Evolutionary conservation across 2,797 vertebrate genomes (phyloP).

Genomic region (Spinibarbus caldwelli): DNA sequence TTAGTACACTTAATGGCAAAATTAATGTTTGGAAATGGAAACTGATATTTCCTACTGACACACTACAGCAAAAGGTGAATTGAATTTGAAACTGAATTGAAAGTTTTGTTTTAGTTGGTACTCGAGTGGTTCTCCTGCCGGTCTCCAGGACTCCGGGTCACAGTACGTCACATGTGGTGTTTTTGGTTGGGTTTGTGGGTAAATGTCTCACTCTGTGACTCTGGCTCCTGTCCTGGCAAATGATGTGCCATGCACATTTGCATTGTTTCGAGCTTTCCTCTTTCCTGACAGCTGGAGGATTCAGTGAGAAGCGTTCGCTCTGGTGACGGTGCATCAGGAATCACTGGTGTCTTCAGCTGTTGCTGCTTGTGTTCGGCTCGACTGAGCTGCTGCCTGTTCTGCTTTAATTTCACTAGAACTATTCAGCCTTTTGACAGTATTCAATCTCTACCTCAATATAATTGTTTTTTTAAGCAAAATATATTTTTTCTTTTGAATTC

Average conservation of each 20-base stretch:
- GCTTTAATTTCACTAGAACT: background rate
- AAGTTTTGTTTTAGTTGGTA: background rate
- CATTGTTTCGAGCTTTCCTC: background rate
- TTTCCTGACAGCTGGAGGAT: conserved; percentile 32
- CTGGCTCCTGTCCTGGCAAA: background rate
- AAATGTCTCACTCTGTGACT: background rate
- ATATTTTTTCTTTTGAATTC: background rate
- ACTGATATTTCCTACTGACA: background rate
- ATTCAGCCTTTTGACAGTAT: background rate
- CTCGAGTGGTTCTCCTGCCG: background rate
- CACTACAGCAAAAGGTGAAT: too few species aligned
- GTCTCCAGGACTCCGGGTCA: too few species aligned
- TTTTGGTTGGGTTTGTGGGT: background rate
- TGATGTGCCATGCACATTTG: conserved; percentile 10
- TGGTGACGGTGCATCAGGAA: conserved; percentile 30
- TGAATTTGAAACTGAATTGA: background rate
- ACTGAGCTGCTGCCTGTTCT: background rate
- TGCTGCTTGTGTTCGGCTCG: conserved; percentile 13
- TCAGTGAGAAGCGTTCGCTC: background rate
- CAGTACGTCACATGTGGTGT: background rate
- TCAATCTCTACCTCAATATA: background rate
- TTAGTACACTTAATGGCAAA: too few species aligned
- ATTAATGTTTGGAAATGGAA: background rate
- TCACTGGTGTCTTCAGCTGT: conserved; percentile 20
- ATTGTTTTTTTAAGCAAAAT: background rate